Base-by-base conservation (phyloP, 2,888 invertebrate species). In the Ichneumon xanthorius region DNA sequence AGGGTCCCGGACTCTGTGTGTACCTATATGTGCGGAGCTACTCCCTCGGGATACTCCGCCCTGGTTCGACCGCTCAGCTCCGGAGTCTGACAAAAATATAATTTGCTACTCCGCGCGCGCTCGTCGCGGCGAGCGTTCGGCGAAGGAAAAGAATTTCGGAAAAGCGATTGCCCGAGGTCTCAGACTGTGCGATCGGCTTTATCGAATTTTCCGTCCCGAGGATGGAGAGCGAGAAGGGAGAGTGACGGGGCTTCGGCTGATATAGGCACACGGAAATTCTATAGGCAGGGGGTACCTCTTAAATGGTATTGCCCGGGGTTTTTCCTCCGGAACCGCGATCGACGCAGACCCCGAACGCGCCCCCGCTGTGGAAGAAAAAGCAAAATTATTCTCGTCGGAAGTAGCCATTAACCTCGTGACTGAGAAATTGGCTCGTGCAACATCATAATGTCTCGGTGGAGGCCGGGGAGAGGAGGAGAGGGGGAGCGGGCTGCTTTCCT, bases 341-440 rank as follows among this genome's bases (percentile, higher is more conserved):
- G 63, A 33, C 63, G 45, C 53, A 7, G n/a, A n/a, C 53, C 53
- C 53, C 53, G 53, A 55, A n/a, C 53, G 9, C 19, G 9, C 19
- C 53, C 19, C 19, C 30, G 26, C n/a, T 6, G 16, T 63, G 85
- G 82, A 89, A 40, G 70, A 79, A 85, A 88, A 85, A 86, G 84
- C 82, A 76, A 87, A 89, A 90, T 90, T 88, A 90, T 90, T 90
- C 88, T 90, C 88, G 88, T 89, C 88, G 88, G 90, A 90, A 89
- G 89, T 90, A 90, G 88, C 88, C 90, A 91, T 91, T 91, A 92
- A 92, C 90, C 90, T 89, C 88, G 87, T 90, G 90, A 90, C 90
- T 90, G 90, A 92, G 90, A 93, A 93, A 93, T 92, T 92, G 90
- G 90, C 90, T 89, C 84, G 87, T 87, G 89, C 90, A 91, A 91